phyloP scores from a whole-genome alignment of 2,113 vertebrate species.

The Eubucco bourcierii region DNA sequence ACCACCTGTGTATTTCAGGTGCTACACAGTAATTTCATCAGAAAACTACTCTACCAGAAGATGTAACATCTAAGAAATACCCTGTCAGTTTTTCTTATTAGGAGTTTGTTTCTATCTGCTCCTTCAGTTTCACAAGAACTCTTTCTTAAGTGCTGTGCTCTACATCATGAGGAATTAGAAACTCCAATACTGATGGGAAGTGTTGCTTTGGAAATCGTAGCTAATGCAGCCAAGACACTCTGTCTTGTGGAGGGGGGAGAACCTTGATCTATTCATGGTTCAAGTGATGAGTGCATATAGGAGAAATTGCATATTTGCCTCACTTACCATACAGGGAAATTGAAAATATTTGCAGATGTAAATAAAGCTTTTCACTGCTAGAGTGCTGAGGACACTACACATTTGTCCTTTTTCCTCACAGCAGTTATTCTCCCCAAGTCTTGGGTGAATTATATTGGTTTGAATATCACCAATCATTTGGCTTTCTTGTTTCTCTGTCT shows the following conservation, averaged over 20 bases:
- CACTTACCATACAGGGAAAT: neutral
- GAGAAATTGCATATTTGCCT: neutral
- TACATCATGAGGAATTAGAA: neutral
- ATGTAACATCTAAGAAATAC: neutral
- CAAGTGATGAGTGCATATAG: neutral
- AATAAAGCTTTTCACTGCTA: neutral
- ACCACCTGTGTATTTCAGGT: neutral
- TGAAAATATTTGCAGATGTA: neutral
- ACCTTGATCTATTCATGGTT: neutral
- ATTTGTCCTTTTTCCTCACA: fast-evolving
- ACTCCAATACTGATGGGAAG: neutral
- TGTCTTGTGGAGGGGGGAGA: fast-evolving
- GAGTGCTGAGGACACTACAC: neutral
- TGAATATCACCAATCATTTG: neutral
- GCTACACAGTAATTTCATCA: neutral
- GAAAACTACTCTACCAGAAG: neutral
- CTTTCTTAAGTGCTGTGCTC: fast-evolving
- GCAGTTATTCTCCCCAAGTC: neutral
- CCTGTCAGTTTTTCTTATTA: neutral
- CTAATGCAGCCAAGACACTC: neutral
- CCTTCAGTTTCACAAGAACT: neutral
- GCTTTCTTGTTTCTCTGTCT: neutral
- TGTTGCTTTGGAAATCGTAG: neutral
- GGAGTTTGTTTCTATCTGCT: neutral
- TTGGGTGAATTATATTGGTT: neutral